Conservation (phyloP, 2,888 invertebrate species). For the Gisinianus flammeolus region DNA sequence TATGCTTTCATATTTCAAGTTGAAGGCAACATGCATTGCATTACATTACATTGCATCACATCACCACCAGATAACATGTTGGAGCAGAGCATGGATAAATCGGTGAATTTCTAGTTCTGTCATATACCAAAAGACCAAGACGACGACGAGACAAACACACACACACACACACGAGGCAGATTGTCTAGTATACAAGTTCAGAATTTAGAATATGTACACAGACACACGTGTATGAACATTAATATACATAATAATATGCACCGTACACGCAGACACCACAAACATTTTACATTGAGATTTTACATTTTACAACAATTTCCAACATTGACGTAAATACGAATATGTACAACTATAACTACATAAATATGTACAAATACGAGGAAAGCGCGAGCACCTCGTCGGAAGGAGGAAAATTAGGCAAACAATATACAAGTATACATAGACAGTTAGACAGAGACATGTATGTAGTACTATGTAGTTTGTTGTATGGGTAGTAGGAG, state of each 20-base stretch:
- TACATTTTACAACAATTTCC: neutral
- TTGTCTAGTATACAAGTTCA: neutral
- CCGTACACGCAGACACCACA: neutral
- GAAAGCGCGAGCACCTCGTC: too few species aligned
- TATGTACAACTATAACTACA: neutral
- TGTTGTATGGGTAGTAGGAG: neutral
- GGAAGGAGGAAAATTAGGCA: constrained; percentile 5
- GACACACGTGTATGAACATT: neutral
- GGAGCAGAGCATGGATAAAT: constrained; percentile 30
- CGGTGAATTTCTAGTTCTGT: constrained; percentile 23
- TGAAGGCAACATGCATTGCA: neutral
- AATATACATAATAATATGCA: neutral
- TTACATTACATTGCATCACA: neutral
- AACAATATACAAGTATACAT: too few species aligned
- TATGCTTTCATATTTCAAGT: neutral
- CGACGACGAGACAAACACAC: neutral
- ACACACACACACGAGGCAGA: neutral
- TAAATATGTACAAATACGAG: neutral
- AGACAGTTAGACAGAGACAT: too few species aligned
- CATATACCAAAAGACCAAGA: neutral
- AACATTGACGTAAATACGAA: neutral
- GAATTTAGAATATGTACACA: neutral
- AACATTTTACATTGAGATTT: neutral
- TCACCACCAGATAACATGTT: constrained; percentile 25
- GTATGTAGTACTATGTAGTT: neutral